These are phyloP conservation scores for Natrix natrix DNA, from an alignment of 2,797 vertebrate genomes.

Conservation along the genomic window DNA sequence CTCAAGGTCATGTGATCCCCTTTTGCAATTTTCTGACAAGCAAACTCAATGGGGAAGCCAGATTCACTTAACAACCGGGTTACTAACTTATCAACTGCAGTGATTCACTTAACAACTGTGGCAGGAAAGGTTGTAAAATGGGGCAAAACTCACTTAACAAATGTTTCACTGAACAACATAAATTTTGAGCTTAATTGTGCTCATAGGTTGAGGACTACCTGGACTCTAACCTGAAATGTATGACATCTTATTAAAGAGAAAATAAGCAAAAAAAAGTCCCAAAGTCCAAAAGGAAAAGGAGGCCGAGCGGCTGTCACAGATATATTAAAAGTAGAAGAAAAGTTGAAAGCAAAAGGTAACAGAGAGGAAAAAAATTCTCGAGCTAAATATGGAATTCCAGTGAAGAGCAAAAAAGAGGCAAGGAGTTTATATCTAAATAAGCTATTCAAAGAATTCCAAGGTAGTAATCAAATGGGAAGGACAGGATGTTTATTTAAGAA, in stretches of 20 bases:
- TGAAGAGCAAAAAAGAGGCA: not conserved
- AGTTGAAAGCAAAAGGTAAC: not conserved
- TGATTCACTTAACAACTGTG: not conserved
- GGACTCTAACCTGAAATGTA: not conserved
- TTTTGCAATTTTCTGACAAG: not conserved
- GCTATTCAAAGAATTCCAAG: not conserved
- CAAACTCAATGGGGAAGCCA: not conserved
- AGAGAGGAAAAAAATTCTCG: not conserved
- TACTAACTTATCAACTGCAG: not conserved
- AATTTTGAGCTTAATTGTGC: not conserved
- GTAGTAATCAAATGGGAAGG: not conserved
- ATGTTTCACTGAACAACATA: not conserved
- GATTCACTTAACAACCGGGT: not conserved
- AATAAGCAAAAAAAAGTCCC: not conserved
- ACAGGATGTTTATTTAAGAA: not conserved
- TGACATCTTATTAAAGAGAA: not conserved
- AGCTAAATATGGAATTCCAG: not conserved
- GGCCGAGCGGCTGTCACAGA: too few species aligned
- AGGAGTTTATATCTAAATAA: not conserved
- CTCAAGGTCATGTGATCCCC: not conserved
- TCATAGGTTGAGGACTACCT: not conserved
- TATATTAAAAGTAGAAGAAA: not conserved
- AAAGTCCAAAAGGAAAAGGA: not conserved
- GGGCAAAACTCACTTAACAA: not conserved
- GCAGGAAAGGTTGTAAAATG: not conserved